Percentiles rank a stretch among this genome's conserved stretches.
phyloP scores from a whole-genome alignment of 2,888 invertebrate species.

The Falcaria lacertinaria region DNA sequence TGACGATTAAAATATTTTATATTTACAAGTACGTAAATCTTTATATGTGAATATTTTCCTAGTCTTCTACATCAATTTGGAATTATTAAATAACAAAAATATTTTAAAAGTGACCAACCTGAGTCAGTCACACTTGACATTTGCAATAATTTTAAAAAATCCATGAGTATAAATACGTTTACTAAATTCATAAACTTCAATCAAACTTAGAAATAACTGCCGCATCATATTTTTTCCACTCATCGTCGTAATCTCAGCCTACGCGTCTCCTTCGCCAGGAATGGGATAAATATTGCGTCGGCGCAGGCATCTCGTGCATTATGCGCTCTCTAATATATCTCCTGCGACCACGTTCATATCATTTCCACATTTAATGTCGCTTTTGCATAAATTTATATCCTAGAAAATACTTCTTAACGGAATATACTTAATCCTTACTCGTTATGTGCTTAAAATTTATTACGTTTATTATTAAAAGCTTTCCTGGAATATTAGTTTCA shows the following conservation, averaged over 20 bases:
- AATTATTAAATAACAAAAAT: no score
- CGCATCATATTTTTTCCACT: conserved; percentile 9
- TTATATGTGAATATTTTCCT: no score
- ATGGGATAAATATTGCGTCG: conserved; percentile 48
- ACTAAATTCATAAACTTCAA: no score
- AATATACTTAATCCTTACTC: background rate
- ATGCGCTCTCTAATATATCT: conserved; percentile 40
- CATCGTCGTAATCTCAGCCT: conserved; percentile 39
- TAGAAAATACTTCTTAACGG: background rate
- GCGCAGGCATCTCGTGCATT: conserved; percentile 50
- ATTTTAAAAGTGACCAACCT: no score
- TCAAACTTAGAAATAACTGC: background rate
- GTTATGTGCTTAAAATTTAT: background rate
- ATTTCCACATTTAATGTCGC: conserved; percentile 31
- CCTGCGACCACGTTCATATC: conserved; percentile 25
- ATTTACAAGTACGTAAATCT: no score
- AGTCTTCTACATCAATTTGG: no score
- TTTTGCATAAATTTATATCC: conserved; percentile 6
- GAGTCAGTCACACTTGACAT: no score
- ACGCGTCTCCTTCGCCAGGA: conserved; percentile 45
- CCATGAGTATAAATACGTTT: no score
- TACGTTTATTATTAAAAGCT: background rate
- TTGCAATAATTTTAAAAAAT: no score
- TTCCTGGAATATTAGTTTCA: background rate
- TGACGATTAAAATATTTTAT: no score